phyloP scores from a whole-genome alignment of 2,888 invertebrate genomes.

The Axea sp. region DNA sequence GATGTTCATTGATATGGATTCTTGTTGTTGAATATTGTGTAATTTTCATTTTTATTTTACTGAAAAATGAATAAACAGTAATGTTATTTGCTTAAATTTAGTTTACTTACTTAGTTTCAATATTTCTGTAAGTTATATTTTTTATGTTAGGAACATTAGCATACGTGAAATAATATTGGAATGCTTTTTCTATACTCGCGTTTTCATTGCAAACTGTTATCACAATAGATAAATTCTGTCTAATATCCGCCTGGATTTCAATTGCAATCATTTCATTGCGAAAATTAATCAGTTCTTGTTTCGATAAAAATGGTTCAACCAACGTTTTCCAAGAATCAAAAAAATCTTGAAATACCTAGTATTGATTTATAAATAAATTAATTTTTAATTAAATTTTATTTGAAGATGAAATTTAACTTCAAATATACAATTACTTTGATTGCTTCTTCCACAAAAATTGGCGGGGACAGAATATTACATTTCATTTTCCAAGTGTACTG shows the following conservation, averaged over 20 bases:
- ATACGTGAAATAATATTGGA: constrained; percentile 24
- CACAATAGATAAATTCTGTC: constrained; percentile 3
- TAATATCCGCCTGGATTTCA: constrained; percentile 12
- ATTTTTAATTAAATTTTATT: too few relatives aligned
- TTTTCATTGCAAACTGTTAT: constrained; percentile 42
- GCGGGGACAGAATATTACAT: constrained; percentile 7
- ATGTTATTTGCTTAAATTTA: background rate
- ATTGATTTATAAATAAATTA: too few relatives aligned
- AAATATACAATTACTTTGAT: constrained; percentile 12
- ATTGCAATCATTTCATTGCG: constrained; percentile 26
- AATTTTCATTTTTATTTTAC: too few relatives aligned
- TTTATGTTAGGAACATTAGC: constrained; percentile 12
- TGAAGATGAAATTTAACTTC: too few relatives aligned
- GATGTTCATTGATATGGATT: too few relatives aligned
- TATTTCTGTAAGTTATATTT: constrained; percentile 24
- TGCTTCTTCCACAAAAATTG: constrained; percentile 17
- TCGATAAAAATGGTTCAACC: constrained; percentile 28
- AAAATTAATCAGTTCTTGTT: constrained; percentile 13
- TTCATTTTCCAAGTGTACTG: constrained; percentile 27
- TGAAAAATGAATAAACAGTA: too few relatives aligned
- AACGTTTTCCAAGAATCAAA: constrained; percentile 37
- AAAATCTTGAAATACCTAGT: constrained; percentile 36
- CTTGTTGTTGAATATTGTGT: too few relatives aligned
- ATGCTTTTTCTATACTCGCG: constrained; percentile 22
- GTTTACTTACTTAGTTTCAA: constrained; percentile 29